Evolutionary conservation across 64 coral and sea anemone species (phyloP), one percentile per base, ranked within the genome.

Genomic region (Catalaphyllia jardinei): DNA sequence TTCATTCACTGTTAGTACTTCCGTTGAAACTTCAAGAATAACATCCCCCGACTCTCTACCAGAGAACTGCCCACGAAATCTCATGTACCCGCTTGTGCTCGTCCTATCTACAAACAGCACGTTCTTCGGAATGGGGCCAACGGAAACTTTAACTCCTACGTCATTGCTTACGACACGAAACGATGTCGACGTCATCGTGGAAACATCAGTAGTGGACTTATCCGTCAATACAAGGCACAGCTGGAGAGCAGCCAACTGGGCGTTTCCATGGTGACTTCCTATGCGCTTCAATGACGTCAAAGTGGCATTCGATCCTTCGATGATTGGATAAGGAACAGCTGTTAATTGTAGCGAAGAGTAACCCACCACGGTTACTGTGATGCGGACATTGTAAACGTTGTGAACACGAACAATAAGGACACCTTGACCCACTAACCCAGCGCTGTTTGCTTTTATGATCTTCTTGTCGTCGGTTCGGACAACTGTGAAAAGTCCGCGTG

Each of bases 351-450:
- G 31, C 0, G 80, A 79, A 2, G 76, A 28, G 62, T 61, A 94
- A 11, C 93, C 93, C 3, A 94, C 63, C 35, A 94, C 76, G 7
- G 54, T 25, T 14, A 94, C 27, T 24, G 33, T 74, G 22, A 94
- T 52, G 16, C 87, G 93, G 13, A 94, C 75, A 31, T 29, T 87
- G 74, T 94, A 94, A 2, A 90, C 49, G 55, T 83, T 89, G 9
- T 90, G 80, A 25, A 94, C 87, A 2, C 82, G 73, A 15, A 94
- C 82, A 25, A 94, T 64, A 17, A 94, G 82, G 27, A 79, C 50
- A 4, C 93, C 93, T 51, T 73, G 63, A 31, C 93, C 93, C 67
- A 87, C 81, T 29, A n/a, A 64, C 24, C 79, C 79, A 18, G 29
- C 31, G 20, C n/a, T 29, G 63, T 94, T 94, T 35, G 92, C 92